Evolutionary conservation across 2,797 vertebrate genomes (phyloP), one percentile per base, ranked within the genome.

Genomic region (Platalea minor): DNA sequence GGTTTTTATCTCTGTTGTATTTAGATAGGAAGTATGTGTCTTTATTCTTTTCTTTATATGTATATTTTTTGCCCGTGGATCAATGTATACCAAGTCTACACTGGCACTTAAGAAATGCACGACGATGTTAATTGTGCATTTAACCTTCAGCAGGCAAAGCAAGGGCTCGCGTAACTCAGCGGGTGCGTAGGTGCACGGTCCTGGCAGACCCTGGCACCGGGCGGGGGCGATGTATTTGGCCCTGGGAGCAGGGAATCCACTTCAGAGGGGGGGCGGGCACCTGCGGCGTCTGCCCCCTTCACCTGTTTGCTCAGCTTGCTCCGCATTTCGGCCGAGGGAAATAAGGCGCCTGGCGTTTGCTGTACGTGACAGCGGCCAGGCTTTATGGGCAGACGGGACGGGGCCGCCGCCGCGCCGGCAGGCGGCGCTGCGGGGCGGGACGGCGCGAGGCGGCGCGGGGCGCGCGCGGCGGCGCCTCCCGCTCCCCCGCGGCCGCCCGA

Each of bases 141-240:
- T 56, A 33, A n/a, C 21, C 15, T 48, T 70, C 50, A 7, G 26
- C 4, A 63, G 18, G 35, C 2, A 1, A n/a, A 53, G 37, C 10
- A 29, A 14, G 48, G 31, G 6, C 37, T 18, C 1, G 2, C 10
- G 35, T 50, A 11, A 23, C 13, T 45, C 21, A 2, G 29, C 1
- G 5, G 35, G 31, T 14, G 26, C 7, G 10, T 3, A 2, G 48
- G 37, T 15, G 51, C 6, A 1, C 0, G 28, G 26, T 31, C n/a
- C 51, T 7, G 10, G 54, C 25, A 20, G 28, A 16, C 17, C 10
- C 25, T 9, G 46, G 19, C 15, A 26, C 35, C 0, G 7, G 9
- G 2, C 43, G 26, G 3, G 7, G 18, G 7, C 10, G 9, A 1
- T 54, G 37, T 3, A 3, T 73, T 26, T 29, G 70, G 53, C 28